These are phyloP conservation scores for Lethenteron reissneri DNA, from an alignment of 2,113 vertebrate genomes.

Conservation along the genomic window DNA sequence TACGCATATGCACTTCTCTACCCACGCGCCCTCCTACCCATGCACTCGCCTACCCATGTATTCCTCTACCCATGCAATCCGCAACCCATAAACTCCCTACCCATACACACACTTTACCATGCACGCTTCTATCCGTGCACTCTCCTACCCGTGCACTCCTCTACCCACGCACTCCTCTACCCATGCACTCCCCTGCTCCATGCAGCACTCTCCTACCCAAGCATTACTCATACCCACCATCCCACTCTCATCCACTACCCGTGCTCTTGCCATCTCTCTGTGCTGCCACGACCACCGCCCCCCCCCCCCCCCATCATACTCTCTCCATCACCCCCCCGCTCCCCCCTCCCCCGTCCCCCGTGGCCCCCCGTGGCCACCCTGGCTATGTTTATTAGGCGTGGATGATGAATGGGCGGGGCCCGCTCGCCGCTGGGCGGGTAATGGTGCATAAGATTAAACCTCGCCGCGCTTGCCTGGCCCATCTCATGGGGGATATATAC, in stretches of 20 bases:
- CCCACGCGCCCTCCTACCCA: no score
- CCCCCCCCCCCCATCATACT: background rate
- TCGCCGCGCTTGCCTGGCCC: background rate
- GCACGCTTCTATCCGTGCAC: background rate
- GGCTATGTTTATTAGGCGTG: constrained; percentile 4
- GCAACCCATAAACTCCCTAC: no score
- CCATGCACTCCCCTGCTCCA: background rate
- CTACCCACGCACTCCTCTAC: background rate
- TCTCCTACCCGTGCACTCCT: background rate
- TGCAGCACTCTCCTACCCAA: no score
- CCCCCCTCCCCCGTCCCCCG: background rate
- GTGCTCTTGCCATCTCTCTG: background rate
- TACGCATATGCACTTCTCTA: no score
- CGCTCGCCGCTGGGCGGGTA: constrained; percentile 2
- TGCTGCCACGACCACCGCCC: background rate
- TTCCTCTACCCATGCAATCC: no score
- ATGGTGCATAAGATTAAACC: constrained; percentile 5
- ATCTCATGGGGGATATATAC: no score
- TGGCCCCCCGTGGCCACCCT: background rate
- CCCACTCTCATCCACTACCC: background rate
- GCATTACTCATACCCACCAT: no score
- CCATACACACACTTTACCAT: no score
- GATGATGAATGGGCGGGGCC: constrained; percentile 1
- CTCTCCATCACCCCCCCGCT: background rate
- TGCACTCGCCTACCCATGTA: no score